Evolutionary conservation across 2,888 invertebrate genomes (phyloP), one percentile per base, ranked within the genome.

Genomic region (Drosophila bunnanda): DNA sequence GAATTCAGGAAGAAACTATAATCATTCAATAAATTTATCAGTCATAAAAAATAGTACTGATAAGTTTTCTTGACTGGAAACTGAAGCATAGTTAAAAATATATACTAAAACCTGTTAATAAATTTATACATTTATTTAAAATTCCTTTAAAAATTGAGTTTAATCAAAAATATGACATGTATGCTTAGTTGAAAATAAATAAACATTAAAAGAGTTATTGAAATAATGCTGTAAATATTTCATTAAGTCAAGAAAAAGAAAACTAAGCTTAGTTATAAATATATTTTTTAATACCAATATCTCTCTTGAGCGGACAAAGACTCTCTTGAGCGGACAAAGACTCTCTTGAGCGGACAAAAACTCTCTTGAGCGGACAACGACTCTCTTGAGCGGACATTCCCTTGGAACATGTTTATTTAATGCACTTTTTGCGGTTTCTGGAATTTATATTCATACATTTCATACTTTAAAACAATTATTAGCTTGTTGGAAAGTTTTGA

Each of bases 391-490:
- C 44, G 15, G 44, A 46, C 46, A 30, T 46, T 46, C 6, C 0
- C 15, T 8, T 1, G 2, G n/a, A n/a, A n/a, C n/a, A n/a, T n/a
- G n/a, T n/a, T n/a, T 20, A 9, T 50, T 34, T 1, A 1, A 15
- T 8, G 28, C 10, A 3, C 9, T 32, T 20, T 50, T 32, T 9
- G 6, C 20, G 20, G 13, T 50, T 13, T 13, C 15, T 9, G 6
- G 9, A 15, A 34, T 52, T 52, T 52, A 34, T 22, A 52, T 25
- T 15, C 39, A 59, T 30, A 30, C 22, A 39, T 59, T 56, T 30
- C 6, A 22, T 55, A 59, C 30, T 59, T 59, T 30, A n/a, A 39
- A 56, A 30, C n/a, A 53, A 56, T 52, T 52, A 52, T 52, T 52
- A 52, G 30, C 22, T 17, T 59, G 57, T 22, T n/a, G 3, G 10